These are phyloP conservation scores for Odontocolon sp. DNA, from an alignment of 2,888 invertebrate species.

Conservation along the genomic window DNA sequence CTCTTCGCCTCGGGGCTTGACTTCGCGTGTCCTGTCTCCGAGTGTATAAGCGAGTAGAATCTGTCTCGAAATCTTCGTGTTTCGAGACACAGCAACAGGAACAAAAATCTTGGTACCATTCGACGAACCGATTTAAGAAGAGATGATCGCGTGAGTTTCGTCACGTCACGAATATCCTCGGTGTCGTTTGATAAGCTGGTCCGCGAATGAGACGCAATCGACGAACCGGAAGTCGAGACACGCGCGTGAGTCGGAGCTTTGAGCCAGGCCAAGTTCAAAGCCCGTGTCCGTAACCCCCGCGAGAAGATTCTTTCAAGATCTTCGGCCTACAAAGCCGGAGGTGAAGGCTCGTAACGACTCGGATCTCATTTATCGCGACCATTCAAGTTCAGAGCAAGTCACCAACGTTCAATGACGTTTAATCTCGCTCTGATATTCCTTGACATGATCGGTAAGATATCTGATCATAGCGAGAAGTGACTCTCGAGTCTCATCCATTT, in stretches of 20 bases:
- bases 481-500: not conserved
- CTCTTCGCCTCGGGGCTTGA: constrained; percentile 42
- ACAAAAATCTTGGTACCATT: constrained; percentile 24
- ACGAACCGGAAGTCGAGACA: constrained; percentile 58
- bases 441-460: constrained; percentile 68
- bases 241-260: constrained; percentile 47
- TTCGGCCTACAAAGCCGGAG: constrained; percentile 15
- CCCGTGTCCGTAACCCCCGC: constrained; percentile 61
- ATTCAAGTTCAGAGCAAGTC: constrained; percentile 56
- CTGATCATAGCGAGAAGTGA: constrained; percentile 59
- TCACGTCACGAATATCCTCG: constrained; percentile 39
- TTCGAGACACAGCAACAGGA: constrained; percentile 1
- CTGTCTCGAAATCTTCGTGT: not conserved
- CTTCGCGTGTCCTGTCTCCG: constrained; percentile 37
- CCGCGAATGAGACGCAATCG: constrained; percentile 39
- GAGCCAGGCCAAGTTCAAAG: constrained; percentile 68
- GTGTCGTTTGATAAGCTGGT: constrained; percentile 2
- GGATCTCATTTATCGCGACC: constrained; percentile 47
- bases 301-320: constrained; percentile 46
- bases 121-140: constrained; percentile 22
- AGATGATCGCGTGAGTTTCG: constrained; percentile 54
- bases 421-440: constrained; percentile 71
- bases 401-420: constrained; percentile 36
- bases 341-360: constrained; percentile 20
- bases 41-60: not conserved